Percentiles rank a stretch among this genome's conserved stretches.
These are phyloP conservation scores for Pteropus alecto DNA, from an alignment of 2,113 vertebrate genomes.

Conservation along the genomic window DNA sequence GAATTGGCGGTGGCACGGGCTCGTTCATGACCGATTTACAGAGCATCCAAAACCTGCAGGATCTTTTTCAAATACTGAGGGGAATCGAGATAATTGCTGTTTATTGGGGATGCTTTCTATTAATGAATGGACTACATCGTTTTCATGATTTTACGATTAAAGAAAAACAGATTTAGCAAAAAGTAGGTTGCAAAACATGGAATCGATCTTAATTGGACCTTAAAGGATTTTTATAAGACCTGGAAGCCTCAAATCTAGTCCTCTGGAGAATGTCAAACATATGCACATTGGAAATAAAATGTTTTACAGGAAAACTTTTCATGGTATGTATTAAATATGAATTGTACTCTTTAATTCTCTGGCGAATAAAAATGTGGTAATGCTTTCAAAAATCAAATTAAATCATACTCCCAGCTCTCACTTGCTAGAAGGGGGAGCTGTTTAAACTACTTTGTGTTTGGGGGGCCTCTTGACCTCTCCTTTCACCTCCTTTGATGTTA, in stretches of 20 bases:
- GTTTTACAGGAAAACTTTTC: constrained; percentile 17
- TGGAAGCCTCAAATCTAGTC: background rate
- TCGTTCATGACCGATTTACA: background rate
- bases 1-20: background rate
- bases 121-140: background rate
- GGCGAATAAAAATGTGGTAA: background rate
- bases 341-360: background rate
- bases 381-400: constrained; percentile 13
- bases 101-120: background rate
- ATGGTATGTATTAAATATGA: constrained; percentile 4
- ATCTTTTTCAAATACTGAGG: background rate
- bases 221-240: constrained; percentile 28
- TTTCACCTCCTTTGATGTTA: background rate
- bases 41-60: background rate
- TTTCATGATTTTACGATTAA: constrained; percentile 27
- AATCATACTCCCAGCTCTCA: background rate
- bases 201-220: constrained; percentile 14
- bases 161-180: background rate
- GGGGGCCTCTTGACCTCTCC: background rate
- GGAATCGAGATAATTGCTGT: background rate
- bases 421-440: background rate
- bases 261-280: constrained; percentile 13
- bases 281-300: constrained; percentile 6
- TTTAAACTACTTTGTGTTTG: background rate
- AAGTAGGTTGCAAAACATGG: background rate